Base-by-base conservation (phyloP, 2,888 invertebrate genomes). In the Phyllotreta striolata region DNA sequence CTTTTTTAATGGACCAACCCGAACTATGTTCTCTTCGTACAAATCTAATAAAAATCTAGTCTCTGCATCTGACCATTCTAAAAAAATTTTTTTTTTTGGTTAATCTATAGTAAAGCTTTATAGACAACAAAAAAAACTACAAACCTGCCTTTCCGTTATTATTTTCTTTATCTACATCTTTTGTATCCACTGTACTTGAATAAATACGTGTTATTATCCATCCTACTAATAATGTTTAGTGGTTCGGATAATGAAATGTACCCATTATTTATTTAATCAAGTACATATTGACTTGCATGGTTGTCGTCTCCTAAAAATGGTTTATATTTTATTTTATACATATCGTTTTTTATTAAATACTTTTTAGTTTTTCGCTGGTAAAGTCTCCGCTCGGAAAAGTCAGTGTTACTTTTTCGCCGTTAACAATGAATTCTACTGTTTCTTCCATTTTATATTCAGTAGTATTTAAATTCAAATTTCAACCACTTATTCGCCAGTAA, bases 1-100 rank as follows among this genome's bases (percentile, higher is more conserved):
- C 12, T 44, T 44, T 44, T 44, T 44, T 14, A 44, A 13, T 5
- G 44, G 44, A 12, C 44, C 44, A 13, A 44, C 44, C 44, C 24
- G 24, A 24, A 24, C 24, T 24, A 24, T 24, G 24, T 24, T 24
- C 24, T 24, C 24, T 41, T 41, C 41, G 10, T 41, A 41, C 5
- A 41, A 41, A 41, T 41, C 41, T 10, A 41, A 10, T 41, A 41
- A 10, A 9, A 41, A 10, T 41, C 10, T 41, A 4, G 41, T 41
- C 10, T 41, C 41, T n/a, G 1, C 44, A 24, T 44, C 10, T 13
- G 44, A 13, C 44, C 44, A 44, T 10, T 44, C 44, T 44, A 44
- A 44, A 44, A 44, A 5, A 44, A 12, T 12, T 13, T 3, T 7
- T 44, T n/a, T n/a, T n/a, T n/a, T n/a, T n/a, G n/a, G n/a, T 44